Conservation (phyloP, 2,888 invertebrate genomes). For the Melieria picta region DNA sequence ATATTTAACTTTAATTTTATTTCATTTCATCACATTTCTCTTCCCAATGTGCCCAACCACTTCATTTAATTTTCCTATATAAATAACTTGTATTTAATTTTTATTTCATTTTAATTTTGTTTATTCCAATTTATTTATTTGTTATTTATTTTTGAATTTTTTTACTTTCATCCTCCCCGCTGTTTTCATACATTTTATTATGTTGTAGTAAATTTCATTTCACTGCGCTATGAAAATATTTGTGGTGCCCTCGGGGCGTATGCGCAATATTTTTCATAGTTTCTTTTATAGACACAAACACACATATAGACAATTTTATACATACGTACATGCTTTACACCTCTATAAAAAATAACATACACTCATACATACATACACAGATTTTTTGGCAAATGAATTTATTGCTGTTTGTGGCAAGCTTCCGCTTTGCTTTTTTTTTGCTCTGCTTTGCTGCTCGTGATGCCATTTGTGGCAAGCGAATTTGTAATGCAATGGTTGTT, state of each 20-base stretch:
- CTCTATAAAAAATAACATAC: no score
- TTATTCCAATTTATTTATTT: neutral
- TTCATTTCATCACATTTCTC: neutral
- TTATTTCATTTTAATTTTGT: neutral
- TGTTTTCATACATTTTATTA: constrained; percentile 1
- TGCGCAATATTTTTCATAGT: constrained; percentile 8
- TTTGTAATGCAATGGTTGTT: no score
- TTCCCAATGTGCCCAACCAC: neutral
- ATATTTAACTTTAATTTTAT: neutral
- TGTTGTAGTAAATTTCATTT: constrained; percentile 1
- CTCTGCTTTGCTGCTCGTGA: no score
- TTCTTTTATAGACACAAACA: neutral
- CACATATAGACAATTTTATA: neutral
- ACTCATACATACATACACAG: no score
- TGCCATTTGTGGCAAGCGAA: no score
- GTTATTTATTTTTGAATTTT: neutral
- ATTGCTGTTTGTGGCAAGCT: no score
- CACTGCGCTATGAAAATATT: constrained; percentile 1
- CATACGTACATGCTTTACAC: neutral
- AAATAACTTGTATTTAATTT: neutral
- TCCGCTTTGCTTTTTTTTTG: no score
- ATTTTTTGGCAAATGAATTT: no score
- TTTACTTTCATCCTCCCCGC: neutral
- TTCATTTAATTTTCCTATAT: neutral
- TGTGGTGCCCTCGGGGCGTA: neutral